These are phyloP conservation scores for Todiramphus chloris DNA, from an alignment of 2,113 vertebrate species.

Conservation along the genomic window DNA sequence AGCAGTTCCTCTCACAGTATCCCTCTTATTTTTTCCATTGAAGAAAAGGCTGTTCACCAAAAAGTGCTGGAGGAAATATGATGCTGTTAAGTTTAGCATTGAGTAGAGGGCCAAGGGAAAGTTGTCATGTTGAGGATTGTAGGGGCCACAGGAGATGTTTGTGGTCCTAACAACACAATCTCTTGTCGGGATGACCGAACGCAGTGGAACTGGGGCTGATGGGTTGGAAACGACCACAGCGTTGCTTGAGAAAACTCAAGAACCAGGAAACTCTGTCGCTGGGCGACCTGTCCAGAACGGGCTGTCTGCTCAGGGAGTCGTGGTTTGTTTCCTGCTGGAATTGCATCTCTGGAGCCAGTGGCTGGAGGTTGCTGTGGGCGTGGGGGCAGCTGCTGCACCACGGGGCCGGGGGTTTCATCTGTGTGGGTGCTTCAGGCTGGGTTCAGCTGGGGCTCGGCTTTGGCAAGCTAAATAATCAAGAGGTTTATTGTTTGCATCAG, in stretches of 20 bases:
- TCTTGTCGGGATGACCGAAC: background rate
- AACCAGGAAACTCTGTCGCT: background rate
- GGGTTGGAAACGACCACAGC: background rate
- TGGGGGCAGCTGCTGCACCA: background rate
- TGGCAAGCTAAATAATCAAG: background rate
- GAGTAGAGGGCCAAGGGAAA: background rate
- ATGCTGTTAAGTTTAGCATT: background rate
- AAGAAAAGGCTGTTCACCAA: background rate
- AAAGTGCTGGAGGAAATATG: background rate
- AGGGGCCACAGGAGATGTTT: background rate
- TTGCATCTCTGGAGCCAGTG: fast-evolving
- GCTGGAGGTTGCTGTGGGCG: background rate
- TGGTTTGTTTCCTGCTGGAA: background rate
- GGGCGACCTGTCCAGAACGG: background rate
- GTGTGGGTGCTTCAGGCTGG: background rate
- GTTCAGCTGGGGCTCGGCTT: background rate
- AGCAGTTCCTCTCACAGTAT: background rate
- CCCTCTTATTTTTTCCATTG: background rate
- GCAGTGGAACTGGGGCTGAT: background rate
- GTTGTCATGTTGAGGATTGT: fast-evolving
- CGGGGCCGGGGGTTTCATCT: background rate
- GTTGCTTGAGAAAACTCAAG: background rate
- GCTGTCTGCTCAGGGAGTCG: background rate
- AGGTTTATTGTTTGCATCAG: background rate
- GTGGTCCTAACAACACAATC: background rate